Percentiles rank a stretch among this genome's conserved stretches.
phyloP scores from a whole-genome alignment of 2,797 vertebrate genomes.

The Nyctibius grandis region DNA sequence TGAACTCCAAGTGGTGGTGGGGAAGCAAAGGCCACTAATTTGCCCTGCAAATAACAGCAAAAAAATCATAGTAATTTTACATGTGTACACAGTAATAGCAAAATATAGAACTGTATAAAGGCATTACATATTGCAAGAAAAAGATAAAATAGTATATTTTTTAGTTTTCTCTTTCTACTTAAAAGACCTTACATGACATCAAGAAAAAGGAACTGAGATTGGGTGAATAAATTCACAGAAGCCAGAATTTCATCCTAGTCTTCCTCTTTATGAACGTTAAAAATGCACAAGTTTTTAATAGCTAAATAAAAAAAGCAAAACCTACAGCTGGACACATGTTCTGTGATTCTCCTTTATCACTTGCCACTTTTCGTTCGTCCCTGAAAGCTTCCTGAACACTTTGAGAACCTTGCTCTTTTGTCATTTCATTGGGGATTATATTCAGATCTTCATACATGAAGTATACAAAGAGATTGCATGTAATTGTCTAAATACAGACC shows the following conservation, averaged over 20 bases:
- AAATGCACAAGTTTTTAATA: neutral
- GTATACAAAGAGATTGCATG: neutral
- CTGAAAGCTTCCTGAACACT: neutral
- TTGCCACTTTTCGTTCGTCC: neutral
- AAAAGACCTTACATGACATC: neutral
- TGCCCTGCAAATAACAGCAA: neutral
- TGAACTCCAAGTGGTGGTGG: fast-evolving
- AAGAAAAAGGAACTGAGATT: neutral
- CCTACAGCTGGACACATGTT: neutral
- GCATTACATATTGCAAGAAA: neutral
- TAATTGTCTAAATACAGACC: neutral
- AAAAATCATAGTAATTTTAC: neutral
- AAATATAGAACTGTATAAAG: neutral
- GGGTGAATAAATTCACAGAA: neutral
- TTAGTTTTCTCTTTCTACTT: neutral
- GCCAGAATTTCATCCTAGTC: neutral
- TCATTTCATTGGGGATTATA: neutral
- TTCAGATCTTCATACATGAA: neutral
- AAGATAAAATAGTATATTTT: neutral
- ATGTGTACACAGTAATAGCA: neutral
- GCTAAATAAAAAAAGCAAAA: neutral
- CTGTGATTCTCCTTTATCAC: neutral
- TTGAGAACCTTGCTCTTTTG: neutral
- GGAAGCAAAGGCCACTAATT: neutral
- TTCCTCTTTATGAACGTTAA: neutral